Base-by-base conservation (phyloP, 2,113 vertebrate genomes). In the Spea bombifrons region DNA sequence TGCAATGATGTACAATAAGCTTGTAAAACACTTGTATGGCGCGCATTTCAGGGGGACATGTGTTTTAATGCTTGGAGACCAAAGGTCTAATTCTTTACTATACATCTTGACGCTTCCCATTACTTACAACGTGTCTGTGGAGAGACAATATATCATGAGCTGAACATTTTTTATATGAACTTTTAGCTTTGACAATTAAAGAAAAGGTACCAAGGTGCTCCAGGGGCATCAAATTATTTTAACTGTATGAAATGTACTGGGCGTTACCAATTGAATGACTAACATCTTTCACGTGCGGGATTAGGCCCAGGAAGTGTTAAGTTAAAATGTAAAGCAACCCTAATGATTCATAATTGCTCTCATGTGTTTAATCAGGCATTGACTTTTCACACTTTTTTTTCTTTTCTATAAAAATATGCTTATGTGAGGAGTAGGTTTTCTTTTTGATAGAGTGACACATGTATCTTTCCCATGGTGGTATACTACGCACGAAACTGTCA, bases 291-390 rank as follows among this genome's bases (percentile, higher is more conserved):
- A 17, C 47, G 46, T 57, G 68, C 47, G 15, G 53, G 44, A 59
- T 77, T 70, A 77, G 15, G 57, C 8, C 45, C 57, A 63, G 67
- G 67, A 77, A 71, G 15, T 59, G 30, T 59, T 77, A 55, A 70
- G 70, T 77, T 77, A 70, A 77, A 77, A 57, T 44, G 45, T 77
- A 73, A 46, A 59, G 30, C n/a, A 12, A 70, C 64, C 17, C 13
- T 69, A 77, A 63, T 77, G 67, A 77, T 70, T 77, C 49, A 70
- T 77, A 77, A 77, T 77, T 77, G 55, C 55, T 71, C 67, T 77
- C 75, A 77, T 46, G 66, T 77, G 75, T 64, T 69, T 76, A 46
- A 71, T 63, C 12, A 17, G 17, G 12, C 47, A 61, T 13, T 46
- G 71, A 61, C 71, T 59, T 73, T 73, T 73, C 43, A 73, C 71